Conservation (phyloP, 1,140 invertebrate species). For the Heliothis subflexa region DNA sequence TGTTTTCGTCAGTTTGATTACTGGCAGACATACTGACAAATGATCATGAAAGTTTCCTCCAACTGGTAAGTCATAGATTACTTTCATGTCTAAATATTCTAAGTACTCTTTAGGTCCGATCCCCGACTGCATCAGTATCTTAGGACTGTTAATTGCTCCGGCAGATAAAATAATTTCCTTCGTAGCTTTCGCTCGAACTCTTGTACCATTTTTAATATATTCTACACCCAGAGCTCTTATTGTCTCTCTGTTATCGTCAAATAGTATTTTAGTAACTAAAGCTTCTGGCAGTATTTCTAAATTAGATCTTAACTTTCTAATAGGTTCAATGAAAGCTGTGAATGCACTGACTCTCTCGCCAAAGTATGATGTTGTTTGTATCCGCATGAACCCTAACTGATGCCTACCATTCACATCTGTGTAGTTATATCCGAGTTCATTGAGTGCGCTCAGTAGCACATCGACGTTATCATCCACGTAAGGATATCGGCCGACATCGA, state of each 20-base stretch:
- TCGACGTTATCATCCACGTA: constrained; percentile 80
- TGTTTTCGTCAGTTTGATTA: constrained; percentile 86
- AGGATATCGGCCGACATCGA: constrained; percentile 79
- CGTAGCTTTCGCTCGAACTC: constrained; percentile 67
- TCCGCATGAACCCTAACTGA: constrained; percentile 85
- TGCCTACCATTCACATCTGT: constrained; percentile 84
- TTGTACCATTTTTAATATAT: constrained; percentile 76
- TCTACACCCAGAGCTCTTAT: constrained; percentile 74
- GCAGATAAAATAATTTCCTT: constrained; percentile 87
- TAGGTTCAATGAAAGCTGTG: constrained; percentile 76
- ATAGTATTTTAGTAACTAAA: constrained; percentile 84
- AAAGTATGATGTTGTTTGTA: constrained; percentile 80
- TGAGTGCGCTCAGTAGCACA: constrained; percentile 81
- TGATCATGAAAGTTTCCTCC: constrained; percentile 92
- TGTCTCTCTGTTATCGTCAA: constrained; percentile 63
- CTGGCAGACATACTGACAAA: constrained; percentile 84
- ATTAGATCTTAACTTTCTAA: constrained; percentile 87
- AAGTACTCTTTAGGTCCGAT: constrained; percentile 83
- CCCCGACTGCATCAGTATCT: constrained; percentile 85
- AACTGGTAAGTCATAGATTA: constrained; percentile 89
- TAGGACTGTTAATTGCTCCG: constrained; percentile 87
- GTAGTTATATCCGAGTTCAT: constrained; percentile 80
- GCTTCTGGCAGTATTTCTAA: constrained; percentile 89
- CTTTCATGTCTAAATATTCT: constrained; percentile 84
- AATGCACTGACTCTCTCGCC: constrained; percentile 82